Evolutionary conservation across 1,140 invertebrate species (phyloP).

Genomic region (Philotrypesis tridentata): DNA sequence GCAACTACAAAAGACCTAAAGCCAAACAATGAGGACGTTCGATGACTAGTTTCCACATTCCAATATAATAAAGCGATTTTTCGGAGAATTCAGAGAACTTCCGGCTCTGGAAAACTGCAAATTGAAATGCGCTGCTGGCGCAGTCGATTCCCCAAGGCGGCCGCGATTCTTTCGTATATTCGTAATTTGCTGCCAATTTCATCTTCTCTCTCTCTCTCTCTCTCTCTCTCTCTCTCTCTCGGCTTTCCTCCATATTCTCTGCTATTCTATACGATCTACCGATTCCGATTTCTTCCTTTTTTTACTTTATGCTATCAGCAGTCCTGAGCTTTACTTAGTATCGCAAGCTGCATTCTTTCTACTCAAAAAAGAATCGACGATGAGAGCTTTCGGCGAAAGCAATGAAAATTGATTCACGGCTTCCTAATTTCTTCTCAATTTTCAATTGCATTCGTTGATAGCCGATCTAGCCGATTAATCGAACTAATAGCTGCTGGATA

Average conservation of each 20-base stretch:
- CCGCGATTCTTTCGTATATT: constrained; percentile 1
- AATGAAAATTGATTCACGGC: not conserved
- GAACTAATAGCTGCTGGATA: too few relatives aligned
- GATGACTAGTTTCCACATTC: not conserved
- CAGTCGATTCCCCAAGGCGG: constrained; percentile 1
- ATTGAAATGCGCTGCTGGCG: not conserved
- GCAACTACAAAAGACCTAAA: not conserved
- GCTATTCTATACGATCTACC: not conserved
- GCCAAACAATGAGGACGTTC: not conserved
- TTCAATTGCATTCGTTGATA: too few relatives aligned
- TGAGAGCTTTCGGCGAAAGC: not conserved
- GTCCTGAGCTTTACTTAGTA: not conserved
- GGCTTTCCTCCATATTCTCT: not conserved
- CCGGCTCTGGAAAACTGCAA: constrained; percentile 13
- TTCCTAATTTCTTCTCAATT: not conserved
- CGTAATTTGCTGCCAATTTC: constrained; percentile 30
- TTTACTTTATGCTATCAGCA: not conserved
- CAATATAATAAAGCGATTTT: constrained; percentile 7
- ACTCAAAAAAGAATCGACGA: not conserved
- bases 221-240: constrained; percentile 1
- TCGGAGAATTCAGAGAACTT: not conserved
- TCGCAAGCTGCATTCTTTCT: not conserved
- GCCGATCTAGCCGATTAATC: too few relatives aligned
- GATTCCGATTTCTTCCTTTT: not conserved
- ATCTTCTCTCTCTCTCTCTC: not conserved